Conservation (phyloP, 30 jellyfish, hydroid and myxozoan genomes). For the Hydractinia symbiolongicarpus region DNA sequence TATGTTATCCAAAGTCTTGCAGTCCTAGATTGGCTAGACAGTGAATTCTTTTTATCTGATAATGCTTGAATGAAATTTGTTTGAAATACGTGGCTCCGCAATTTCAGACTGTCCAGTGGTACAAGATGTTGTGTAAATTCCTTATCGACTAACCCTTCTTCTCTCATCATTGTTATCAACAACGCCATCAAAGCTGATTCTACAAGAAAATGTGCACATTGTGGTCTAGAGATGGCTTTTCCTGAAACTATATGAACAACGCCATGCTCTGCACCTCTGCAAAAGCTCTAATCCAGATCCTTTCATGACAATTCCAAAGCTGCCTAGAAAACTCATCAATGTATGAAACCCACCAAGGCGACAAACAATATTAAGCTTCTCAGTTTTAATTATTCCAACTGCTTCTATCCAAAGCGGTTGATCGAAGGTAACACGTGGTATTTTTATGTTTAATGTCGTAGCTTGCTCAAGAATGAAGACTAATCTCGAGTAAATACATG, state of each 20-base stretch:
- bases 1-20: too few species aligned
- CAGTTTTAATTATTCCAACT: conserved; percentile 27
- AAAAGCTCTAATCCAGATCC: conserved; percentile 42
- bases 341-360: conserved; percentile 58
- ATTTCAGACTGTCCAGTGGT: too few species aligned
- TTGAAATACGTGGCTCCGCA: too few species aligned
- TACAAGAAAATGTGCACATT: conserved; percentile 33
- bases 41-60: too few species aligned
- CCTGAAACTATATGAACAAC: conserved; percentile 37
- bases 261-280: conserved; percentile 25
- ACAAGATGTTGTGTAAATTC: too few species aligned
- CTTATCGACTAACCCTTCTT: too few species aligned
- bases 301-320: conserved; percentile 42
- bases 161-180: conserved; percentile 22
- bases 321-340: conserved; percentile 40
- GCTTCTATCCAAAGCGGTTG: conserved; percentile 55
- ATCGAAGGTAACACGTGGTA: conserved; percentile 50
- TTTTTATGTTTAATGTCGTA: too few species aligned
- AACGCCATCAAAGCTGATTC: conserved; percentile 39
- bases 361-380: conserved; percentile 16
- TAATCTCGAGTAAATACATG: conserved; percentile 21
- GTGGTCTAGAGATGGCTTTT: conserved; percentile 45
- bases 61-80: too few species aligned
- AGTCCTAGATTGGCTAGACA: too few species aligned
- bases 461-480: too few species aligned